Evolutionary conservation across 30 jellyfish, hydroid and myxozoan genomes (phyloP).

Genomic region (Turritopsis rubra): DNA sequence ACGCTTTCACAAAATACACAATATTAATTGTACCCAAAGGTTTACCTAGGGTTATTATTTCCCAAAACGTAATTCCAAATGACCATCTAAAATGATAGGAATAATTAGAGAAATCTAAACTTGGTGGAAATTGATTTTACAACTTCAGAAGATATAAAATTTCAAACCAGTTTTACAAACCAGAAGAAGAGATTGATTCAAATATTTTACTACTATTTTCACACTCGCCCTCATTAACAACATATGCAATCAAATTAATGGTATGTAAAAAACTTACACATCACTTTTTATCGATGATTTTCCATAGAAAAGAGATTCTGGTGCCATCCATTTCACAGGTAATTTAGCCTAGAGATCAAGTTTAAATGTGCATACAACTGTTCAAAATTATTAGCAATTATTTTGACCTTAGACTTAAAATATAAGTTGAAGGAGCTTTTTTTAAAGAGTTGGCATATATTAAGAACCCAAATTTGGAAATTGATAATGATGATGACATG

Average conservation of each 20-base stretch:
- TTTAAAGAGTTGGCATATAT: too few species aligned
- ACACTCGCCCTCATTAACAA: too few species aligned
- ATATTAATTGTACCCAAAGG: neutral
- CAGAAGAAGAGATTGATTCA: too few species aligned
- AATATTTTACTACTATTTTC: too few species aligned
- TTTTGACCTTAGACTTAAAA: too few species aligned
- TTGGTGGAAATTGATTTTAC: too few species aligned
- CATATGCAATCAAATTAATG: neutral
- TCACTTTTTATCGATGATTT: neutral
- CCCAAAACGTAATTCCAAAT: slow-evolving; percentile 2
- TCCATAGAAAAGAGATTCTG: slow-evolving; percentile 14
- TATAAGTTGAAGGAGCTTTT: too few species aligned
- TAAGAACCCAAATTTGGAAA: too few species aligned
- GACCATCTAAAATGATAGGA: slow-evolving; percentile 7
- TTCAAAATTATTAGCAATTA: neutral
- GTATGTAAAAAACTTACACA: slow-evolving; percentile 3
- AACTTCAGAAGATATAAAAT: too few species aligned
- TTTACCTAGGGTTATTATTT: neutral
- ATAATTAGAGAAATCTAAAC: neutral
- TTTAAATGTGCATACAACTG: neutral
- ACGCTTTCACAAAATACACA: too few species aligned
- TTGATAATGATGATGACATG: too few species aligned
- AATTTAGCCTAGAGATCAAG: slow-evolving; percentile 9
- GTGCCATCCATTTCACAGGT: slow-evolving; percentile 22
- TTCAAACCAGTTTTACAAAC: too few species aligned